Evolutionary conservation across 1,140 invertebrate species (phyloP), one percentile per base, ranked within the genome.

Genomic region (Solenopsis fugax): DNA sequence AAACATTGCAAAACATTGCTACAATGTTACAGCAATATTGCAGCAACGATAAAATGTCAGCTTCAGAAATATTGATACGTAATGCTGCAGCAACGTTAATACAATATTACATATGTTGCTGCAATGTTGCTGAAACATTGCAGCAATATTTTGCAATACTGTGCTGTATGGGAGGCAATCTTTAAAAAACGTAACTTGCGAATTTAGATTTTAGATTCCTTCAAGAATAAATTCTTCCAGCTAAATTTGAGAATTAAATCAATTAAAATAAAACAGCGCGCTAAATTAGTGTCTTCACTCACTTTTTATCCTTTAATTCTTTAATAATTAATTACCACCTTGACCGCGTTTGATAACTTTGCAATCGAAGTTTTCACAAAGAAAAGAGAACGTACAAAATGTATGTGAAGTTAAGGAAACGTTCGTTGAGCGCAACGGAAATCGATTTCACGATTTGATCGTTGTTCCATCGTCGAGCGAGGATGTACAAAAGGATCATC

Each of bases 381-480:
- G n/a, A 78, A 48, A 65, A 37, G 12, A 21, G 41, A 34, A n/a
- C 5, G 21, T 3, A 4, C 12, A 60, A 21, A 37, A 77, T 6
- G 21, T 24, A 62, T 18, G 7, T 21, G n/a, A 34, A 13, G 1
- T 58, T 24, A 37, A 16, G 50, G 45, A 76, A 58, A 41, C 56
- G 16, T 58, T 37, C 73, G 37, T 9, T 13, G 54, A 3, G 24
- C 41, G 12, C 24, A 7, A 34, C 18, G 45, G 54, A 48, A 73
- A 62, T 82, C 41, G 52, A 73, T 6, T 80, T 13, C 37, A 7
- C 34, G 24, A 52, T 69, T 81, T 21, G 65, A 71, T 41, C 16
- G 21, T 18, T 2, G 78, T 58, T 56, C 60, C 76, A 12, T 69
- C 21, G 52, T 58, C 67, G 67, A 73, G 41, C 37, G 9, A 29